Evolutionary conservation across 2,113 vertebrate species (phyloP), one percentile per base, ranked within the genome.

Genomic region (Pomatostomus ruficeps): DNA sequence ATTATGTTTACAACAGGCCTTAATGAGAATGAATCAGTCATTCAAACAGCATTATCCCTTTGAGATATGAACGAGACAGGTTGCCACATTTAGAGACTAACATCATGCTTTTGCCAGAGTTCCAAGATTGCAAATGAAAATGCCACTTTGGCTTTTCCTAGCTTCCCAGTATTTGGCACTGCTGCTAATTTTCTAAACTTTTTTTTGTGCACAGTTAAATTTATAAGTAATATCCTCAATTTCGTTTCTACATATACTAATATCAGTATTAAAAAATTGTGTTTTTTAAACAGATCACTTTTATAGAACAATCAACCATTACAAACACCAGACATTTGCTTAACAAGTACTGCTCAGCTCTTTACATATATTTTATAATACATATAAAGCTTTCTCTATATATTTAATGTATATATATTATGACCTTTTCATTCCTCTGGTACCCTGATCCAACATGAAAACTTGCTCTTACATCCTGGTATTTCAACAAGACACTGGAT

Each of bases 181-280:
- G 12, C 3, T 51, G 48, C 6, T 10, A 19, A 21, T 24, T 11
- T 68, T 42, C 57, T n/a, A 5, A 52, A 25, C 2, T 3, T 36
- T 19, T 76, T 25, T 36, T 54, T 54, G 11, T 22, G 8, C 25
- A 82, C 18, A 38, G 20, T 35, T 65, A 40, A 22, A 52, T 62
- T 70, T 0, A 78, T 15, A 82, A 70, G 70, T 52, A 49, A 36
- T 76, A 83, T 5, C 31, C 3, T 12, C 13, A 21, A 10, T 51
- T 72, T 35, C 0, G 0, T n/a, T 79, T 75, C 62, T 66, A 40
- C 20, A 38, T 6, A n/a, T 52, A 66, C 25, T 33, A 14, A 13
- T 26, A 14, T 16, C 1, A 3, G 12, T 14, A 88, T 38, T 43
- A 23, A 51, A 42, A 83, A 29, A 11, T 0, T 3, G 36, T 1